Conservation (phyloP, 2,113 vertebrate species). For the Chloropsis hardwickii region DNA sequence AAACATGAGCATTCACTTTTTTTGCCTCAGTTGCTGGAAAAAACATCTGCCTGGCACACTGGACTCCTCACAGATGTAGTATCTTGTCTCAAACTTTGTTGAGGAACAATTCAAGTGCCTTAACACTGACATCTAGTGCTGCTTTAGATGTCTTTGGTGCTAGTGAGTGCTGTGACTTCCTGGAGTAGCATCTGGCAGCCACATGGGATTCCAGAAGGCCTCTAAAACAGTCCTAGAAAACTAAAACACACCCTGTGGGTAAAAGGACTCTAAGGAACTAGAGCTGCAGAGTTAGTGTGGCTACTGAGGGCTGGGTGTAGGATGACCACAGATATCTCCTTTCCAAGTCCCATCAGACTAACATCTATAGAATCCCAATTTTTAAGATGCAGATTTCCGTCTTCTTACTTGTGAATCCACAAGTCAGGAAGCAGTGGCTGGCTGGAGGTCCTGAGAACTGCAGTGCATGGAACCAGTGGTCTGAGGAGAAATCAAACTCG, state of each 20-base stretch:
- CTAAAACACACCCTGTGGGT: neutral
- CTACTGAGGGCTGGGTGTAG: neutral
- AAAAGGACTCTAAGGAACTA: neutral
- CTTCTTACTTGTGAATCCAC: neutral
- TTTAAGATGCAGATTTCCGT: neutral
- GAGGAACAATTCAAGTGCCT: neutral
- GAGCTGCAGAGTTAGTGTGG: neutral
- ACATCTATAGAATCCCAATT: neutral
- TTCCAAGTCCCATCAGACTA: neutral
- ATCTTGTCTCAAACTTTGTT: neutral
- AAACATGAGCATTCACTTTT: neutral
- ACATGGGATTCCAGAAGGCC: neutral
- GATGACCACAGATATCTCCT: neutral
- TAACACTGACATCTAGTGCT: neutral
- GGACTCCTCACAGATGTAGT: neutral
- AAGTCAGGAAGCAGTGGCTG: neutral
- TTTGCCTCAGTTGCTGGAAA: neutral
- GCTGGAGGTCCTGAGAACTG: neutral
- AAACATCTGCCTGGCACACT: neutral
- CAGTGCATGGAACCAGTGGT: neutral
- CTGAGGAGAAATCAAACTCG: neutral
- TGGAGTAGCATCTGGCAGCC: neutral
- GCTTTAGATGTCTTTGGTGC: neutral
- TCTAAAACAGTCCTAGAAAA: neutral
- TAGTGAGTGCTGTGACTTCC: neutral